phyloP scores from a whole-genome alignment of 2,113 vertebrate genomes.

The Hyaena hyaena region DNA sequence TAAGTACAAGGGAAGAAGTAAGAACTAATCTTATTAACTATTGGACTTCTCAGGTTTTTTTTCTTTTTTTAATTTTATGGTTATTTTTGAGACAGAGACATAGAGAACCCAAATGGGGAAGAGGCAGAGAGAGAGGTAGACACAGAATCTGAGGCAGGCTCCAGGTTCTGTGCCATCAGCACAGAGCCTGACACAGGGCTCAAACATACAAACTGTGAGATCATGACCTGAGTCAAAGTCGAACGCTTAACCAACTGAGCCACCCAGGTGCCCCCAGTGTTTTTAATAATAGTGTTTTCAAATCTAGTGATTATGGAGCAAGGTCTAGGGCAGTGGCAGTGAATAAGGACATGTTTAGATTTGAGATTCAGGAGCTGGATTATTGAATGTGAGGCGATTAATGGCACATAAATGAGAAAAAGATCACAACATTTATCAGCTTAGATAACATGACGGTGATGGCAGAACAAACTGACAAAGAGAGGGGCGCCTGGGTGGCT shows the following conservation, averaged over 20 bases:
- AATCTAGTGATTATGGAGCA: not conserved
- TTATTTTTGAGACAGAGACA: no score
- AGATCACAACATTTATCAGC: not conserved
- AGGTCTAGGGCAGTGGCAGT: not conserved
- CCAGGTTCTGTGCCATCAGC: no score
- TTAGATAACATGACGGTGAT: not conserved
- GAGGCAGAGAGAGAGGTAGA: no score
- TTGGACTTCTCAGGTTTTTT: not conserved
- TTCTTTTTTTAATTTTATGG: no score
- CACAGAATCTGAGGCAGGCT: no score
- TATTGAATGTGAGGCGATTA: not conserved
- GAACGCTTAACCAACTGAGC: no score
- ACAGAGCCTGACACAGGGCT: no score
- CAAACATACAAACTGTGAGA: no score
- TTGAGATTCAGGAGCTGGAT: not conserved
- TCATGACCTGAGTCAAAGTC: no score
- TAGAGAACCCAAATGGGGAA: no score
- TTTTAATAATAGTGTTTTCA: not conserved
- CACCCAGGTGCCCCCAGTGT: no score
- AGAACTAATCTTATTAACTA: not conserved
- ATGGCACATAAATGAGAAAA: not conserved
- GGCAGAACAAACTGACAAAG: not conserved
- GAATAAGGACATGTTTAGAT: not conserved
- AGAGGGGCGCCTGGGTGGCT: no score
- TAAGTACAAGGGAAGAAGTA: not conserved